Base-by-base conservation (phyloP, 2,888 invertebrate genomes). In the Candidula unifasciata region DNA sequence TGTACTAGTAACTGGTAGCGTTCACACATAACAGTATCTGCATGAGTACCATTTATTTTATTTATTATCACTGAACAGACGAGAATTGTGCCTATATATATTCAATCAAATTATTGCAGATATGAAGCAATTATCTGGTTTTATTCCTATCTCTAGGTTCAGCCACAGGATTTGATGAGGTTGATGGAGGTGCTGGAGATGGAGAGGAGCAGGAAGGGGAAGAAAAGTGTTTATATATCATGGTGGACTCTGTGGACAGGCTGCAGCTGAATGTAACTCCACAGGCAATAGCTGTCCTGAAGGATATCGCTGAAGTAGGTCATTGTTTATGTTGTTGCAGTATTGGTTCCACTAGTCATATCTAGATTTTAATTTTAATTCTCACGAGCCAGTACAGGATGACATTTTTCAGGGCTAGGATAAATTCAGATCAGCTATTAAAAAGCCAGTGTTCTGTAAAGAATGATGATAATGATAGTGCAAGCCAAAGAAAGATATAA, bases 221-320 rank as follows among this genome's bases (percentile, higher is more conserved):
- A 37, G 73, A 88, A 74, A 69, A 89, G 74, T 96, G 96, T 76
- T 95, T 95, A 0, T 96, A 96, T 92, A 90, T 97, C 13, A 94
- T 96, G 80, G 90, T 97, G 5, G 96, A 96, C 87, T 95, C 96
- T 0, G 95, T 95, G 79, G 96, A 96, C 87, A 94, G 95, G 73
- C 94, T 97, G 5, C 95, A 96, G 89, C 89, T 96, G 2, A 96
- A 96, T 0, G 91, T 97, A 52, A 96, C 96, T 0, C 96, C 96
- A 3, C 95, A 94, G 90, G 95, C 94, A 54, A 95, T 96, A 8
- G 94, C 95, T 82, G 95, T 95, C 6, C 90, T 96, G 71, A 94
- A 95, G 60, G 94, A 94, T 87, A 90, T 94, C 27, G 81, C 90
- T 21, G 89, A 93, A 90, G 94, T 94, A 87, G 73, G 83, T 77